A percentile compares a stretch with the other conserved stretches of the same genome.
These are phyloP conservation scores for Masticophis lateralis DNA, from an alignment of 2,797 vertebrate genomes.

Conservation along the genomic window DNA sequence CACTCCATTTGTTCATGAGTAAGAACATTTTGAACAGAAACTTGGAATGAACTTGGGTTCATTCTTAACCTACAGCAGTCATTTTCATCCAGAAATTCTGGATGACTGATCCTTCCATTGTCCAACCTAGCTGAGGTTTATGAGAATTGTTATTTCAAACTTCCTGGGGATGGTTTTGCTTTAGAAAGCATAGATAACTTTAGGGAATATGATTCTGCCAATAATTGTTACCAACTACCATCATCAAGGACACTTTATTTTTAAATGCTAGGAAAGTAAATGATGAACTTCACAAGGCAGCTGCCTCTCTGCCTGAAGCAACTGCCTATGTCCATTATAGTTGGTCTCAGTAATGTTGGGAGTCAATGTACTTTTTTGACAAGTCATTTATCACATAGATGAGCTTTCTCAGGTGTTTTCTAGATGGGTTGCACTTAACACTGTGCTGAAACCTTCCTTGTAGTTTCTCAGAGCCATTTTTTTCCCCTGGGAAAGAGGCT, in stretches of 20 bases:
- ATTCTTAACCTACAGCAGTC: not conserved
- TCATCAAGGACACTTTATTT: not conserved
- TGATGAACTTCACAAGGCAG: not conserved
- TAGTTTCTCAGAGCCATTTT: not conserved
- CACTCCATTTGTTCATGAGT: not conserved
- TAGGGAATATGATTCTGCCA: not conserved
- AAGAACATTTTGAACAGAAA: not conserved
- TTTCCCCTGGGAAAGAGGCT: not conserved
- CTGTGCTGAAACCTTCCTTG: not conserved
- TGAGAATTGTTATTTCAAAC: not conserved
- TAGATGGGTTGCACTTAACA: not conserved
- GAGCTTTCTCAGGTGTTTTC: not conserved
- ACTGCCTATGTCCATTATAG: not conserved
- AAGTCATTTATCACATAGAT: not conserved
- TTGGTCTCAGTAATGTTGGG: not conserved
- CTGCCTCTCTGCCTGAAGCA: not conserved
- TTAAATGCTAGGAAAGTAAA: not conserved
- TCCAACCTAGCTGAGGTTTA: not conserved
- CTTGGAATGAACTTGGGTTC: not conserved
- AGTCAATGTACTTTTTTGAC: not conserved
- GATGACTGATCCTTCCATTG: not conserved
- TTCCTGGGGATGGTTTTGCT: not conserved
- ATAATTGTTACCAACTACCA: not conserved
- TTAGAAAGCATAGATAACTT: not conserved
- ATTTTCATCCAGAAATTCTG: not conserved